A percentile compares a stretch with the other conserved stretches of the same genome.
These are phyloP conservation scores for Camponotus floridanus DNA, from an alignment of 1,140 invertebrate species.

Conservation along the genomic window DNA sequence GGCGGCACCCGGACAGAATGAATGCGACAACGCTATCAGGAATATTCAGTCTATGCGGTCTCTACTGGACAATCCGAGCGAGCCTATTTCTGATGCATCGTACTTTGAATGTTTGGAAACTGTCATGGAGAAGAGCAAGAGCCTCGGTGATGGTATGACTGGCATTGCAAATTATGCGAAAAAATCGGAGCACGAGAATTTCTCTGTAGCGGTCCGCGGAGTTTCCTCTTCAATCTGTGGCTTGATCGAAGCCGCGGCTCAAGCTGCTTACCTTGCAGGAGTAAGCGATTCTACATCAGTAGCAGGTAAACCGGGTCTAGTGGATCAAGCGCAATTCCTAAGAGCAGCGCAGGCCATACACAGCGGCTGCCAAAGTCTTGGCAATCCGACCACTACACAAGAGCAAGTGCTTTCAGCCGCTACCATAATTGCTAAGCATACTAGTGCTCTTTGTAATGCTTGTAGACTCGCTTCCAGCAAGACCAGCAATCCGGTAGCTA, in stretches of 20 bases:
- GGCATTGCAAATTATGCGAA: constrained; percentile 98
- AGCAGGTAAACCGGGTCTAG: constrained; percentile 95
- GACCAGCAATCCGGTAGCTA: constrained; percentile 96
- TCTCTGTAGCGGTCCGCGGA: constrained; percentile 94
- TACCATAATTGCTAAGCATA: constrained; percentile 98
- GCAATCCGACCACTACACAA: constrained; percentile 92
- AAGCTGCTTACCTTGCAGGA: constrained; percentile 97
- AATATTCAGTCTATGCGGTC: constrained; percentile 95
- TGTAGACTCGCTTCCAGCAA: constrained; percentile 97
- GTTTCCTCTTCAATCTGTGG: constrained; percentile 96
- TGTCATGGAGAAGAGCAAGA: constrained; percentile 97
- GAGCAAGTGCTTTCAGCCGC: constrained; percentile 95
- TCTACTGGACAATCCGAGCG: constrained; percentile 94
- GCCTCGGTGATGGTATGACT: constrained; percentile 95
- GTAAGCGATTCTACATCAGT: constrained; percentile 96
- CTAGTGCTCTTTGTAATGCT: constrained; percentile 97
- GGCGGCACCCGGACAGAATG: constrained; percentile 95
- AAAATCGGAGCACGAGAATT: constrained; percentile 94
- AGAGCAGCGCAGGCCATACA: constrained; percentile 96
- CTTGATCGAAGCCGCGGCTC: constrained; percentile 96
- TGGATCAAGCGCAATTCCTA: constrained; percentile 96
- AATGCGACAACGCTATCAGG: constrained; percentile 98
- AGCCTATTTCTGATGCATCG: constrained; percentile 95
- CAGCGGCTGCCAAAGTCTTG: constrained; percentile 93
- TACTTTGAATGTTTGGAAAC: constrained; percentile 98